Evolutionary conservation across 1,140 invertebrate genomes (phyloP), one percentile per base, ranked within the genome.

Genomic region (Penaeus japonicus): DNA sequence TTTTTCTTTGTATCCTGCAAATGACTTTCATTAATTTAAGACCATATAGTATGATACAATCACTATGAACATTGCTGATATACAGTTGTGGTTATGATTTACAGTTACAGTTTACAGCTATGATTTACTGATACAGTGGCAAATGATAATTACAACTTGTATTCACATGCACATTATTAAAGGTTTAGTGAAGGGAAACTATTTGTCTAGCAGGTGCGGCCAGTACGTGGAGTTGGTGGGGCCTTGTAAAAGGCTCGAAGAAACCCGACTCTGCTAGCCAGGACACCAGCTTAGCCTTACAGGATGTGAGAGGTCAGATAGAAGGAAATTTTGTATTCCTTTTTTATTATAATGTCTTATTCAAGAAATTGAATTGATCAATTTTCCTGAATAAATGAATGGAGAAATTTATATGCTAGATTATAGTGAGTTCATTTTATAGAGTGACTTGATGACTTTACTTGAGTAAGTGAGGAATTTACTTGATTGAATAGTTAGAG

Each of bases 171-270:
- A 55, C 27, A n/a, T n/a, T n/a, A n/a, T n/a, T n/a, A n/a, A n/a
- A n/a, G 79, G 22, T n/a, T 57, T 24, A 55, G 2, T 24, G 32
- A 79, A 47, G 18, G 35, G 18, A 79, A 39, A 79, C 4, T 77
- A 77, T 27, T 47, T 15, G 32, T 79, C 24, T 53, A 22, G 12
- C 85, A 83, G 87, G 80, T 39, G 79, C 77, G 30, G 47, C 47
- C 39, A 88, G 80, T 78, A 65, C 87, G 27, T 88, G 87, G 87
- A 88, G 87, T 57, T 57, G 81, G 30, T 88, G 87, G 87, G 87
- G 87, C 5, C 39, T 88, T 22, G 83, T 88, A 81, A 88, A 88
- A 59, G 87, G 87, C 3, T 83, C 30, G 65, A 88, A 88, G 55
- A 88, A 62, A 47, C 22, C 47, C 47, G 87, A 88, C 27, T 39